Conservation (phyloP, 2,888 invertebrate genomes). For the Strigamia transsilvanica region DNA sequence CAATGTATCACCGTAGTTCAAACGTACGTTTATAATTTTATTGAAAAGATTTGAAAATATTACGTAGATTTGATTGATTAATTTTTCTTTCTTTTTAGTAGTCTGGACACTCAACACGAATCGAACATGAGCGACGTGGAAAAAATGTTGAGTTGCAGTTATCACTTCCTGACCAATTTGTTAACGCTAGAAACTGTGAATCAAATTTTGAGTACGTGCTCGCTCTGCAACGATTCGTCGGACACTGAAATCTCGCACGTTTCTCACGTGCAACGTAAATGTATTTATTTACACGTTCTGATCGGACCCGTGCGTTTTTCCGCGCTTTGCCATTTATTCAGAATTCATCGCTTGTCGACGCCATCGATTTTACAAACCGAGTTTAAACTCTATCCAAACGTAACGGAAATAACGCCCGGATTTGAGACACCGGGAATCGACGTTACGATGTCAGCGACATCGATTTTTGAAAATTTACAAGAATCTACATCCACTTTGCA, state of each 20-base stretch:
- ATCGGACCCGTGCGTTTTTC: background rate
- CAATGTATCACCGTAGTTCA: background rate
- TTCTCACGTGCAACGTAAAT: background rate
- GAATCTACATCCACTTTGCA: background rate
- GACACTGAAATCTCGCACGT: background rate
- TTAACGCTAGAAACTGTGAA: background rate
- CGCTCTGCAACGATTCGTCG: background rate
- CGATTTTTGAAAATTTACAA: background rate
- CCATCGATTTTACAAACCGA: background rate
- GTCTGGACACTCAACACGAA: background rate
- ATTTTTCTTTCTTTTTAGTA: background rate
- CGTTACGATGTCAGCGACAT: background rate
- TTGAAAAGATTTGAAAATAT: background rate
- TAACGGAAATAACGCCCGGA: background rate
- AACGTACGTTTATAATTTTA: background rate
- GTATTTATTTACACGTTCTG: background rate
- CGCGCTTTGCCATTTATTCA: background rate
- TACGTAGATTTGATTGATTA: background rate
- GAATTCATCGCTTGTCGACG: background rate
- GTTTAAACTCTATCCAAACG: background rate
- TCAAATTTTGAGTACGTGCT: background rate
- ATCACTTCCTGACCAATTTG: background rate
- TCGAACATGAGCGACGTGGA: background rate
- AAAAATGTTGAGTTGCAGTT: constrained; percentile 42
- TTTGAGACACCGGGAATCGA: background rate